phyloP scores from a whole-genome alignment of 2,888 invertebrate genomes.

The Palloptera scutellata region DNA sequence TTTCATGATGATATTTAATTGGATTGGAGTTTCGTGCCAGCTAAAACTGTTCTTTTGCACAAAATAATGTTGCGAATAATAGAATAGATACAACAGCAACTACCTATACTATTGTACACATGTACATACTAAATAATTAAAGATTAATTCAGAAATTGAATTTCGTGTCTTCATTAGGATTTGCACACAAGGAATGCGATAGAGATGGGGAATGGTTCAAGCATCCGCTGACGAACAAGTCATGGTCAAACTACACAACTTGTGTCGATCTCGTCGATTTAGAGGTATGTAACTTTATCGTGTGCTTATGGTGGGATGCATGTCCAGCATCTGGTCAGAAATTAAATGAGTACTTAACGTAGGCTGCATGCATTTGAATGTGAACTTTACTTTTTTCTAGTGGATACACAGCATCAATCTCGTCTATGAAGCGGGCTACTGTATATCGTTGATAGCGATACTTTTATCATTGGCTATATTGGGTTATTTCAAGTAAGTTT shows the following conservation, averaged over 20 bases:
- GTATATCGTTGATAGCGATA: constrained; percentile 84
- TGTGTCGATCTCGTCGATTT: constrained; percentile 79
- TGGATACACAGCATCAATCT: constrained; percentile 75
- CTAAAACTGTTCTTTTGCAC: too few relatives aligned
- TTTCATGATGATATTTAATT: too few relatives aligned
- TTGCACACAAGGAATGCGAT: constrained; percentile 83
- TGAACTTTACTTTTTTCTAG: constrained; percentile 63
- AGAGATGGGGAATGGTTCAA: constrained; percentile 83
- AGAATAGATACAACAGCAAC: not conserved
- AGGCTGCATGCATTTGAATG: not conserved
- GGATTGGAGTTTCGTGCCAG: too few relatives aligned
- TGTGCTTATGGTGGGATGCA: too few relatives aligned
- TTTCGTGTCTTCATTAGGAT: constrained; percentile 66
- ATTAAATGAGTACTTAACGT: not conserved
- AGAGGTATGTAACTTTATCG: constrained; percentile 65
- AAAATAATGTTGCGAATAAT: not conserved
- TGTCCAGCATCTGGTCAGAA: too few relatives aligned
- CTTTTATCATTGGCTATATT: constrained; percentile 83
- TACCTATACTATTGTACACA: too few relatives aligned
- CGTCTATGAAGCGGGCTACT: constrained; percentile 87
- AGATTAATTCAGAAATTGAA: constrained; percentile 9
- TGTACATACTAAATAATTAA: constrained; percentile 17
- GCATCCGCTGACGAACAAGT: constrained; percentile 76
- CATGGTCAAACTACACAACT: constrained; percentile 92
- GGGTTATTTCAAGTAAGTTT: constrained; percentile 84